Evolutionary conservation across 2,888 invertebrate species (phyloP).

Genomic region (Chaitophorus viminalis): DNA sequence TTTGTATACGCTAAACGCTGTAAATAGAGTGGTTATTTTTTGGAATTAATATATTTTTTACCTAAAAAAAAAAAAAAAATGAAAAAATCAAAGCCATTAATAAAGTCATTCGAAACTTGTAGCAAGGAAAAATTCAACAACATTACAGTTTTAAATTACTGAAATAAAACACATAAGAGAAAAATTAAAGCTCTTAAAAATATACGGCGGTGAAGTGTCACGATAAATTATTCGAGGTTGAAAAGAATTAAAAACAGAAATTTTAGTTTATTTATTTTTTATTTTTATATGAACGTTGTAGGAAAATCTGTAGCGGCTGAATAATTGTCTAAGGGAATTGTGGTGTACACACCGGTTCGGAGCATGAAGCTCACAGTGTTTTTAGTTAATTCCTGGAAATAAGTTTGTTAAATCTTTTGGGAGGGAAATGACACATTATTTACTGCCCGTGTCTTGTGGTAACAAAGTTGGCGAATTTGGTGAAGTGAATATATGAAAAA

Average conservation of each 20-base stretch:
- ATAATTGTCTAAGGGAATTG: slow-evolving; percentile 58
- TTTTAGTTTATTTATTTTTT: slow-evolving; percentile 13
- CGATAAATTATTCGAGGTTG: slow-evolving; percentile 54
- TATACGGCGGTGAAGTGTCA: slow-evolving; percentile 36
- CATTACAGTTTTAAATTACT: slow-evolving; percentile 52
- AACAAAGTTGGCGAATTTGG: not conserved
- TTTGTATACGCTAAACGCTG: not conserved
- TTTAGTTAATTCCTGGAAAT: slow-evolving; percentile 54
- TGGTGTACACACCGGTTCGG: slow-evolving; percentile 44
- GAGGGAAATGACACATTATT: slow-evolving; percentile 53
- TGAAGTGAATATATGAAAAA: not conserved
- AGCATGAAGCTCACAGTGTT: slow-evolving; percentile 23
- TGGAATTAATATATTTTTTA: slow-evolving; percentile 21
- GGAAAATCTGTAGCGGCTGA: slow-evolving; percentile 34
- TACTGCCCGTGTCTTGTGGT: slow-evolving; percentile 22
- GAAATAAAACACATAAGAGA: slow-evolving; percentile 56
- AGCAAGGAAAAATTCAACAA: slow-evolving; percentile 20
- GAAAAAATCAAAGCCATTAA: slow-evolving; percentile 47
- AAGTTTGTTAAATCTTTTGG: slow-evolving; percentile 61
- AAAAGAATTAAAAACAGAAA: slow-evolving; percentile 57
- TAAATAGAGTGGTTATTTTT: not conserved
- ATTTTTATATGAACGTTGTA: slow-evolving; percentile 22
- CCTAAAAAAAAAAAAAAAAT: not conserved
- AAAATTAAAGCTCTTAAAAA: slow-evolving; percentile 41
- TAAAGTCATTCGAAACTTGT: slow-evolving; percentile 51